Conservation (phyloP, 2,888 invertebrate species). For the Ischnura elegans region DNA sequence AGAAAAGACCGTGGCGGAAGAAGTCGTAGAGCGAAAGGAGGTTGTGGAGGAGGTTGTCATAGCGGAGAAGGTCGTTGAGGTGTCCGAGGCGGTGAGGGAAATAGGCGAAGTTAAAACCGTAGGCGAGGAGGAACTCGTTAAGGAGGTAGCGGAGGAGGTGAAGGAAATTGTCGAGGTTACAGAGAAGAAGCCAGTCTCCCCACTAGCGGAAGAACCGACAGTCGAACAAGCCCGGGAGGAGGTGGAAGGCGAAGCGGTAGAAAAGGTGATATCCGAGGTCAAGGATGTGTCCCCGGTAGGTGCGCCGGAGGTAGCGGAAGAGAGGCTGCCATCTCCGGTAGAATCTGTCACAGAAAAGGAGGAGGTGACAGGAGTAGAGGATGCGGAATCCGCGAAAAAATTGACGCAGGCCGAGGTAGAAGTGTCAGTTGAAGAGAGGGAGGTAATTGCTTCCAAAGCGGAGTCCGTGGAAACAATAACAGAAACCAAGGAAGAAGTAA, state of each 20-base stretch:
- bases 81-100: background rate
- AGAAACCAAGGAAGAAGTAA: slow-evolving; percentile 53
- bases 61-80: background rate
- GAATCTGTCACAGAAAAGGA: slow-evolving; percentile 42
- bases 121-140: background rate
- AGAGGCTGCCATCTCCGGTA: background rate
- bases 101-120: background rate
- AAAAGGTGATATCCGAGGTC: slow-evolving; percentile 68
- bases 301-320: background rate
- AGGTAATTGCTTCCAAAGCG: slow-evolving; percentile 55
- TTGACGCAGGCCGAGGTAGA: slow-evolving; percentile 32
- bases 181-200: slow-evolving; percentile 69
- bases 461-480: too few species aligned
- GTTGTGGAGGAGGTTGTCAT: background rate
- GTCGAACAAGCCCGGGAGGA: slow-evolving; percentile 43
- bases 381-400: too few species aligned
- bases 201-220: slow-evolving; percentile 7
- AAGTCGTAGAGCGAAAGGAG: background rate
- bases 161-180: too few species aligned
- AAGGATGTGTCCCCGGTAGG: slow-evolving; percentile 37
- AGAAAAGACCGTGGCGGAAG: background rate
- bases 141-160: slow-evolving; percentile 73
- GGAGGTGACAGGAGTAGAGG: slow-evolving; percentile 52
- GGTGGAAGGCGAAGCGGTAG: background rate
- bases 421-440: slow-evolving; percentile 68